phyloP scores from a whole-genome alignment of 2,797 vertebrate genomes.

The Corythornis leucogaster region DNA sequence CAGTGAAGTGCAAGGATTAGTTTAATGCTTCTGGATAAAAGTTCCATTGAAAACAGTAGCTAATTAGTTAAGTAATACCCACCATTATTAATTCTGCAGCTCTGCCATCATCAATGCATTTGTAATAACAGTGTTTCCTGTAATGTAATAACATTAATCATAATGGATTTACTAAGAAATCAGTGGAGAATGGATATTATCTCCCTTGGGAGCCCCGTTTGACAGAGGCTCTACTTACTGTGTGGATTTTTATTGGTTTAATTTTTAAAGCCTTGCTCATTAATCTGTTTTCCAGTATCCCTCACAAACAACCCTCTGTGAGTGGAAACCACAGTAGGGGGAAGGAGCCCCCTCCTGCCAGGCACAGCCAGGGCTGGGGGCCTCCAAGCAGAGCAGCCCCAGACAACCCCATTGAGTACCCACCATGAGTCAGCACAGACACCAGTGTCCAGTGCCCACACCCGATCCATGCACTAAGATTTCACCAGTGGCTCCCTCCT shows the following conservation, averaged over 20 bases:
- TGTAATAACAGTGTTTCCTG: constrained; percentile 48
- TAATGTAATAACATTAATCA: constrained; percentile 45
- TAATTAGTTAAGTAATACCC: constrained; percentile 55
- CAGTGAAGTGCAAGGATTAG: neutral
- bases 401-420: neutral
- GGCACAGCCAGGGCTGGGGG: neutral
- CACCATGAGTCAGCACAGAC: neutral
- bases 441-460: neutral
- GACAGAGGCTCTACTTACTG: constrained; percentile 1
- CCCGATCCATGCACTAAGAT: neutral
- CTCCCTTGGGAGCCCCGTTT: neutral
- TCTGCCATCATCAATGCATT: constrained; percentile 28
- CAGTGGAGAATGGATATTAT: constrained; percentile 38
- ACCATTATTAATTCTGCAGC: constrained; percentile 41
- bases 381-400: neutral
- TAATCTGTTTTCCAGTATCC: neutral
- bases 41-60: constrained; percentile 11
- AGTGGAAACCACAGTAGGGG: neutral
- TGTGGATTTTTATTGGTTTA: neutral
- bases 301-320: neutral
- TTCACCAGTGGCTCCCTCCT: neutral
- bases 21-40: neutral
- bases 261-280: neutral
- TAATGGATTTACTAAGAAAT: constrained; percentile 46
- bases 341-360: neutral